These are phyloP conservation scores for Anoplolepis gracilipes DNA, from an alignment of 1,140 invertebrate species.

Conservation along the genomic window DNA sequence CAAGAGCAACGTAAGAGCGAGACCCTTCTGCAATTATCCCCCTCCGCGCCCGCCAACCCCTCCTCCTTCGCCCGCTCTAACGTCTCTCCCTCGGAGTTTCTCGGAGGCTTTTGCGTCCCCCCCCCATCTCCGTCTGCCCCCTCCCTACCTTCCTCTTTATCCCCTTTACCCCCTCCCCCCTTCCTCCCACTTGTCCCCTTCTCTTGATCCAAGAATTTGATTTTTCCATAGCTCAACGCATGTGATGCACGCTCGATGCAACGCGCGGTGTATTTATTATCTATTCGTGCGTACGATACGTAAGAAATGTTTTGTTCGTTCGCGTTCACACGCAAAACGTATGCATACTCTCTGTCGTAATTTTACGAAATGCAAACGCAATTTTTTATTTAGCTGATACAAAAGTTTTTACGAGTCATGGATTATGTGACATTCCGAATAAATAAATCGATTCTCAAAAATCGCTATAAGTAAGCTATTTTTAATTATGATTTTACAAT, in stretches of 20 bases:
- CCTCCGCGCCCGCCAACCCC: slow-evolving; percentile 63
- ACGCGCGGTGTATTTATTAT: slow-evolving; percentile 11
- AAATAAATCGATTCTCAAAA: not conserved
- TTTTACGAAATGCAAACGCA: not conserved
- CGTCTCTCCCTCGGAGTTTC: slow-evolving; percentile 25
- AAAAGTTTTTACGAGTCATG: not conserved
- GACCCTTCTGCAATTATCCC: slow-evolving; percentile 83
- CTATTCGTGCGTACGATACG: not conserved
- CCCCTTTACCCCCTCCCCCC: not conserved
- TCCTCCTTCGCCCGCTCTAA: slow-evolving; percentile 13
- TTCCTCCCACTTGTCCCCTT: not conserved
- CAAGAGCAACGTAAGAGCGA: slow-evolving; percentile 79
- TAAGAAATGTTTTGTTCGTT: slow-evolving; percentile 22
- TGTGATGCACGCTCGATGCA: slow-evolving; percentile 51
- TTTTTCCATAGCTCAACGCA: slow-evolving; percentile 65
- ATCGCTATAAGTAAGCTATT: not conserved
- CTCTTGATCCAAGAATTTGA: slow-evolving; percentile 73
- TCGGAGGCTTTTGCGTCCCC: slow-evolving; percentile 6
- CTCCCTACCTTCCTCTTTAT: not conserved
- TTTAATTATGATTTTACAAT: not conserved
- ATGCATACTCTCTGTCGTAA: no score
- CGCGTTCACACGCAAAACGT: slow-evolving; percentile 14
- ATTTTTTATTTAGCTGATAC: not conserved
- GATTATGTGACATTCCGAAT: not conserved
- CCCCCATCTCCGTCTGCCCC: slow-evolving; percentile 14